Evolutionary conservation across 2,888 invertebrate genomes (phyloP).

Genomic region (Folsomia manolachei): DNA sequence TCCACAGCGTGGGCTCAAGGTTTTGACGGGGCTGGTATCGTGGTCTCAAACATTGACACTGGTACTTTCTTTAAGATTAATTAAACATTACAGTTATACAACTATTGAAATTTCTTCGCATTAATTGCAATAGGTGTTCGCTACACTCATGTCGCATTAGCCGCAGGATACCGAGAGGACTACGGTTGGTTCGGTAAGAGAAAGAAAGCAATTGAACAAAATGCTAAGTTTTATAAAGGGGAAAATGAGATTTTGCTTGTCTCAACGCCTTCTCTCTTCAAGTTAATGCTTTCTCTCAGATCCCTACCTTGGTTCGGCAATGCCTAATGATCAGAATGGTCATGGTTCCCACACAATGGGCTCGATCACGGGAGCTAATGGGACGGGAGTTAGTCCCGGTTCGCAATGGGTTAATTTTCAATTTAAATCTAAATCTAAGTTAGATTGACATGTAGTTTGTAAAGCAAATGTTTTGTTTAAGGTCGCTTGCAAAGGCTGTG

Average conservation of each 20-base stretch:
- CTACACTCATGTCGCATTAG: conserved; percentile 18
- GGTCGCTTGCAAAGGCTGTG: conserved; percentile 23
- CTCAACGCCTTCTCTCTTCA: background rate
- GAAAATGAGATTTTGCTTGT: too few relatives aligned
- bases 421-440: background rate
- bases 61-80: too few relatives aligned
- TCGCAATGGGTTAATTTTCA: conserved; percentile 19
- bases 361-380: conserved; percentile 25
- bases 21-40: conserved; percentile 27
- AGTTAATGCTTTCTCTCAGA: conserved; percentile 20
- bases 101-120: background rate
- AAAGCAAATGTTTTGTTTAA: background rate
- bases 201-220: background rate
- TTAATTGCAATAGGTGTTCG: too few relatives aligned
- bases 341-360: conserved; percentile 35
- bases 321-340: conserved; percentile 20
- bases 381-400: conserved; percentile 35
- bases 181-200: conserved; percentile 21
- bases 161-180: background rate
- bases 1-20: conserved; percentile 34
- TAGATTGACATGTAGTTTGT: background rate
- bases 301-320: conserved; percentile 19
- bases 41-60: conserved; percentile 30
- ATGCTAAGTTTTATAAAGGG: background rate
- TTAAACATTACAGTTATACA: background rate